Base-by-base conservation (phyloP, 1,140 invertebrate species). In the Nasonia giraulti region DNA sequence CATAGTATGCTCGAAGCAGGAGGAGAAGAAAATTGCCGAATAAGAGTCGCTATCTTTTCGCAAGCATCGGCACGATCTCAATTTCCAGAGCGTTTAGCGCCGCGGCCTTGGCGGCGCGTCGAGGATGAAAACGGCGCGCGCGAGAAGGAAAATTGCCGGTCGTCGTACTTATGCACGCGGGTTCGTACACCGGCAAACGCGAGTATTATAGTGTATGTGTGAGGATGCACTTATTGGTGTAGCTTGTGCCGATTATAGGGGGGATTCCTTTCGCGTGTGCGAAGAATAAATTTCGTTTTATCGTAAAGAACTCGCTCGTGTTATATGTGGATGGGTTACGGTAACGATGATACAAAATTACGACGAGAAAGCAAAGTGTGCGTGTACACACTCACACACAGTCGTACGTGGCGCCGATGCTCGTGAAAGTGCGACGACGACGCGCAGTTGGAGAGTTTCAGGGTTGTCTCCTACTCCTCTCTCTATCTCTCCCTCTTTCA, bases 341-440 rank as follows among this genome's bases (percentile, higher is more conserved):
- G 27, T 27, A 27, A 27, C 27, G 27, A 27, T 27, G 27, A 27
- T 27, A 27, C 27, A 27, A 73, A 73, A 73, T 73, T 27, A 27
- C 27, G 27, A 73, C 14, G n/a, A 66, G 62, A 66, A 66, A n/a
- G n/a, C 31, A 23, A 73, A 31, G 27, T 23, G 23, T 31, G 37
- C 33, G 55, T 23, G 3, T 17, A 14, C 27, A 8, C 40, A 33
- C 4, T 8, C 3, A 82, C 62, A 40, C 33, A 37, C 23, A 47
- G 23, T 23, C 14, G 12, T 44, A 3, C 17, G 27, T 55, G 80
- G 69, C 44, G 33, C 27, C 71, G 17, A 11, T 73, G 89, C 89
- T 91, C 91, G 91, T 92, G 91, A 92, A 92, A 92, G 91, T 92
- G 88, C 87, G 87, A 88, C 89, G 89, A 89, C 88, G n/a, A 69